Evolutionary conservation across 2,888 invertebrate species (phyloP).

Genomic region (Xanthia icteritia): DNA sequence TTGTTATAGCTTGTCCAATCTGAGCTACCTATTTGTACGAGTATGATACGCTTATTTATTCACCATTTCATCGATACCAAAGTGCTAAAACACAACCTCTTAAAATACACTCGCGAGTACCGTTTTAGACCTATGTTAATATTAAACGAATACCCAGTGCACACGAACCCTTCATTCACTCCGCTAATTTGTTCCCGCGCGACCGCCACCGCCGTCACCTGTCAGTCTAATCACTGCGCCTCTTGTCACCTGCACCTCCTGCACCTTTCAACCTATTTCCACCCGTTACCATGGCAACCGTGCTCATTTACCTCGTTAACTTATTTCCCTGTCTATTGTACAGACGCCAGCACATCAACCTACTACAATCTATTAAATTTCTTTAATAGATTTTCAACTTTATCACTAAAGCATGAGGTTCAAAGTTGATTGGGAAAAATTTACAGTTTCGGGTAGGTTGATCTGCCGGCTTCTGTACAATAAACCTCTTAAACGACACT

Average conservation of each 20-base stretch:
- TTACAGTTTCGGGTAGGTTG: too few relatives aligned
- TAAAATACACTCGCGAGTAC: conserved; percentile 18
- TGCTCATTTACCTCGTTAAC: conserved; percentile 59
- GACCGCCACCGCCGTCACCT: conserved; percentile 51
- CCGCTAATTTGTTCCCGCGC: conserved; percentile 50
- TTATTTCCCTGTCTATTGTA: conserved; percentile 59
- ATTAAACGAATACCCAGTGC: conserved; percentile 12
- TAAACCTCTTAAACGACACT: conserved; percentile 37
- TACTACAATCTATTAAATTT: too few relatives aligned
- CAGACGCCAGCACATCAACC: too few relatives aligned
- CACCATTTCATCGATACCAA: neutral
- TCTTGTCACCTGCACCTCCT: conserved; percentile 50
- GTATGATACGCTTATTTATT: neutral
- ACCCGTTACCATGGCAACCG: conserved; percentile 60
- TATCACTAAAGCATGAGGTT: too few relatives aligned
- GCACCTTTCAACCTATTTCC: conserved; percentile 56
- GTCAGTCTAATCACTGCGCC: conserved; percentile 55
- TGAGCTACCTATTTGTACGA: neutral
- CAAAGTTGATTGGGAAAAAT: too few relatives aligned
- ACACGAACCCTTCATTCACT: conserved; percentile 40
- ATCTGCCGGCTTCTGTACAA: too few relatives aligned
- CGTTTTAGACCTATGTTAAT: neutral
- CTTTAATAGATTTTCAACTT: too few relatives aligned
- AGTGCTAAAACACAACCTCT: neutral
- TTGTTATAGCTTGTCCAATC: too few relatives aligned